Percentiles rank a stretch among this genome's conserved stretches.
Evolutionary conservation across 2,113 vertebrate genomes (phyloP).

Genomic region (Macroglossus sobrinus): DNA sequence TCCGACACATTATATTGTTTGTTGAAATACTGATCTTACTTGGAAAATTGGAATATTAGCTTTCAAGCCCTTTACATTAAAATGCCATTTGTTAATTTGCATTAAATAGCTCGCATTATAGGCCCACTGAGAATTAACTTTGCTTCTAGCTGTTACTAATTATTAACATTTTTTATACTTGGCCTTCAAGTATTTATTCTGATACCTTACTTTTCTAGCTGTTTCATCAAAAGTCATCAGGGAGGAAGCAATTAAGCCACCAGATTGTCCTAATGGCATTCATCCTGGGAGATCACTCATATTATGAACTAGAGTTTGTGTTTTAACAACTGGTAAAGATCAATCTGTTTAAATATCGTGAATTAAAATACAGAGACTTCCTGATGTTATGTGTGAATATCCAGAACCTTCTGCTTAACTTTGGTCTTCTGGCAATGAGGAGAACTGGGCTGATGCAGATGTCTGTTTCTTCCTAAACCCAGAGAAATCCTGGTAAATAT

Average conservation of each 20-base stretch:
- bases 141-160: conserved; percentile 72
- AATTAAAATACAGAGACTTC: conserved; percentile 15
- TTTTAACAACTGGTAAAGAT: conserved; percentile 55
- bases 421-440: background rate
- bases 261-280: conserved; percentile 42
- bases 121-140: conserved; percentile 70
- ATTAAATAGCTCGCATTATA: conserved; percentile 67
- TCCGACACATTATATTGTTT: conserved; percentile 54
- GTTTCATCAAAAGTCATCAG: conserved; percentile 60
- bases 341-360: conserved; percentile 38
- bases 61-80: conserved; percentile 67
- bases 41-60: conserved; percentile 63
- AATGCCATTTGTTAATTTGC: conserved; percentile 75
- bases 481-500: background rate
- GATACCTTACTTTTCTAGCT: conserved; percentile 61
- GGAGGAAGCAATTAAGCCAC: conserved; percentile 62
- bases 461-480: background rate
- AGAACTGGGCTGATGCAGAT: background rate
- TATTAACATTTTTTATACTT: conserved; percentile 73
- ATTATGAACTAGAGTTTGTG: conserved; percentile 43
- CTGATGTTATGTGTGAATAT: background rate
- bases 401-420: background rate
- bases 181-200: conserved; percentile 64
- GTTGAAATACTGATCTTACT: conserved; percentile 70
- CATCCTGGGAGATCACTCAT: conserved; percentile 47